Evolutionary conservation across 37 sponge, comb jelly and placozoan genomes (phyloP).

Genomic region (Lycopodina hypogea): DNA sequence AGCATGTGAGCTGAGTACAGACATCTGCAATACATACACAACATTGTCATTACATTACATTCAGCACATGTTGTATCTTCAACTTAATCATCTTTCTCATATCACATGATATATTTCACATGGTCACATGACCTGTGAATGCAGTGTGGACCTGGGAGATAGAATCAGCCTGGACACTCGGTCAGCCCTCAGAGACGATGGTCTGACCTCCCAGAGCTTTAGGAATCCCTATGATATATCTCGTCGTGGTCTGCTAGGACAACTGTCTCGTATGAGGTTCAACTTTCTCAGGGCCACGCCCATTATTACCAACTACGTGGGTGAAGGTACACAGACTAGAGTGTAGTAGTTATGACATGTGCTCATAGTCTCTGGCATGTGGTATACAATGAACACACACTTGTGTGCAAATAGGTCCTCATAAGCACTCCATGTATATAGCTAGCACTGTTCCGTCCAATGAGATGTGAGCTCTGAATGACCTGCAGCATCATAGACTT

Average conservation of each 20-base stretch:
- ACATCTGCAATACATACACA: no score
- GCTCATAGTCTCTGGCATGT: background rate
- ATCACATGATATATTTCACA: no score
- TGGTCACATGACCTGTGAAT: no score
- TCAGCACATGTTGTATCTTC: no score
- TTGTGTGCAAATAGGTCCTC: no score
- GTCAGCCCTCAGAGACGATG: constrained; percentile 35
- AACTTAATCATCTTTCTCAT: no score
- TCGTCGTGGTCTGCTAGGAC: constrained; percentile 54
- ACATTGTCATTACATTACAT: no score
- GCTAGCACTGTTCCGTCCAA: no score
- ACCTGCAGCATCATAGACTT: no score
- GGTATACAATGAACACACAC: no score
- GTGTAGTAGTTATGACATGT: background rate
- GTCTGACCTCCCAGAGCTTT: constrained; percentile 51
- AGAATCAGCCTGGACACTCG: constrained; percentile 57
- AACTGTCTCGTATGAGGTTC: constrained; percentile 65
- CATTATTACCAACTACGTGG: constrained; percentile 29
- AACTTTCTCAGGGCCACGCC: constrained; percentile 55
- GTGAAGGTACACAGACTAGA: constrained; percentile 46
- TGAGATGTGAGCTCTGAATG: no score
- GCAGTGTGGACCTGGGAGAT: constrained; percentile 60
- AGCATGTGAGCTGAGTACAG: constrained; percentile 13
- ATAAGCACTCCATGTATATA: no score
- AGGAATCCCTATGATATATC: constrained; percentile 79